Base-by-base conservation (phyloP, 1,140 invertebrate genomes). In the Coelopa frigida region DNA sequence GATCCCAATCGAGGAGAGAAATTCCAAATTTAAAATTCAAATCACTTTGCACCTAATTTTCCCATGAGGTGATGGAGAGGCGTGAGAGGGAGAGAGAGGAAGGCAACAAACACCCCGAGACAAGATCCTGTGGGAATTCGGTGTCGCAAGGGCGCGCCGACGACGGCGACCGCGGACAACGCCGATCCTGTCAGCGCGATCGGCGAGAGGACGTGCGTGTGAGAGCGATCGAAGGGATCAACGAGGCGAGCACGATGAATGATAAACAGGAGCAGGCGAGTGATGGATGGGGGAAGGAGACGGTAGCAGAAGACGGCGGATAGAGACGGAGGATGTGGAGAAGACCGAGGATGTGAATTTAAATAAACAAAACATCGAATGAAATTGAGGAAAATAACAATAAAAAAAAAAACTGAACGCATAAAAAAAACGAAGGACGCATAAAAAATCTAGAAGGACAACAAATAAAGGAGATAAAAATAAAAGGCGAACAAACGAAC, bases 21-120 rank as follows among this genome's bases (percentile, higher is more conserved):
- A 27, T 42, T n/a, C n/a, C n/a, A n/a, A n/a, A n/a, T n/a, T 29
- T 42, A 29, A 42, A 42, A 42, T 42, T 42, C 40, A 31, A 42
- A 42, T 42, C 26, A 42, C 24, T 29, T 42, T 42, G n/a, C 24
- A 24, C 40, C 26, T 42, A 29, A 42, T 18, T 11, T 42, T 31
- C 24, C 7, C 40, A 29, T 29, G 15, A 29, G 40, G 32, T 29
- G 15, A 17, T 29, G 11, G 32, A 42, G 17, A 15, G 14, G 5
- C 21, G 40, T 29, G 14, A 20, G 24, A 22, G n/a, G 37, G 14
- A 39, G 18, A 23, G 8, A 21, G 20, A 24, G 20, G 15, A 42
- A 42, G 18, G 17, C 26, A 27, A n/a, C 37, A 20, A 17, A 6
- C n/a, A n/a, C n/a, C n/a, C n/a, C n/a, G n/a, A n/a, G n/a, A n/a